Percentiles rank a stretch among this genome's conserved stretches.
Conservation (phyloP, 2,113 vertebrate genomes). For the Odocoileus hemionus region DNA sequence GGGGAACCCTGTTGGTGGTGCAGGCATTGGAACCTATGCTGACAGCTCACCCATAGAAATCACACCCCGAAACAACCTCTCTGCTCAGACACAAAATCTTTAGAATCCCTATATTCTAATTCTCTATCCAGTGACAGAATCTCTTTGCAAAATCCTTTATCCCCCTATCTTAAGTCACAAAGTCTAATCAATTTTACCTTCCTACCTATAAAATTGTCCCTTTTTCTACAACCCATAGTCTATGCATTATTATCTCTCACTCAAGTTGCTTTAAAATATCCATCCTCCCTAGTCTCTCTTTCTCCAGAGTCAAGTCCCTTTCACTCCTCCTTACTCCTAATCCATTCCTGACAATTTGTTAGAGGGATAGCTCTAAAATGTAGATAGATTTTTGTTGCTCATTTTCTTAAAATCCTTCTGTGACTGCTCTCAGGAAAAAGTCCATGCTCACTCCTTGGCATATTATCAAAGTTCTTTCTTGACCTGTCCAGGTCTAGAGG, state of each 20-base stretch:
- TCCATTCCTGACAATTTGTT: neutral
- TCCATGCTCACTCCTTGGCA: neutral
- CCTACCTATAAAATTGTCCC: neutral
- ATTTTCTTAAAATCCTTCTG: conserved; percentile 7
- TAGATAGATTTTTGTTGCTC: neutral
- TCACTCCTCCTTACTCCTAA: neutral
- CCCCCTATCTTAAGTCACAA: neutral
- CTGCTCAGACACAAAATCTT: neutral
- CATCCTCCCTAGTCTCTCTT: neutral
- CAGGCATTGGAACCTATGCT: neutral
- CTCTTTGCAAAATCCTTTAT: neutral
- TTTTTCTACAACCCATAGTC: neutral
- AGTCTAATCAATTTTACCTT: neutral
- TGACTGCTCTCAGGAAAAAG: neutral
- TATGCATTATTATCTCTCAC: neutral
- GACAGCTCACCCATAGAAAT: neutral
- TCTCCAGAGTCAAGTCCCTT: neutral
- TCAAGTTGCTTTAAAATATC: conserved; percentile 1
- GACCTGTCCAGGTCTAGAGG: neutral
- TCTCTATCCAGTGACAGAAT: neutral
- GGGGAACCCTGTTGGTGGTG: neutral
- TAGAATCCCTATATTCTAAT: neutral
- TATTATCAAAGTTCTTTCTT: conserved; percentile 16
- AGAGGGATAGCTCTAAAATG: neutral
- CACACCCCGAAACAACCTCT: neutral